Conservation (phyloP, 2,113 vertebrate genomes). For the Ascaphus truei region DNA sequence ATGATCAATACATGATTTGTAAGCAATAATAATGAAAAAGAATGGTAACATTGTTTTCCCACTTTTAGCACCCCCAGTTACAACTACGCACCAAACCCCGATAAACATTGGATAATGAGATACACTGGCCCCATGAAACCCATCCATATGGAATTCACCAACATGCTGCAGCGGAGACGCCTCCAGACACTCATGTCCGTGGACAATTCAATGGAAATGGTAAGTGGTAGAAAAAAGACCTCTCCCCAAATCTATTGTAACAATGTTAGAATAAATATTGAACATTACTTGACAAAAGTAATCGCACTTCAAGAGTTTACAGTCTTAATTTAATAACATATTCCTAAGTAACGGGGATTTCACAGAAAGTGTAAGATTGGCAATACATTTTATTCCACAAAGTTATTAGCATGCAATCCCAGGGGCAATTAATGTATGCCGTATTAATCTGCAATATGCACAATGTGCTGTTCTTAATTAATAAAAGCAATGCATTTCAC, state of each 20-base stretch:
- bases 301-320: too few species aligned
- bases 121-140: slow-evolving; percentile 97
- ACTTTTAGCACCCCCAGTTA: slow-evolving; percentile 87
- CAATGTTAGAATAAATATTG: too few species aligned
- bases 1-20: too few species aligned
- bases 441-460: neutral
- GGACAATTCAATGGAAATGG: slow-evolving; percentile 91
- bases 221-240: slow-evolving; percentile 50
- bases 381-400: neutral
- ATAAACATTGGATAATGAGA: slow-evolving; percentile 98
- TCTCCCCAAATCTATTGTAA: too few species aligned
- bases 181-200: slow-evolving; percentile 93
- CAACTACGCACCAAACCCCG: slow-evolving; percentile 90
- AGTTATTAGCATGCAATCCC: neutral
- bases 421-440: neutral
- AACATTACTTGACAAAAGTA: too few species aligned
- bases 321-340: too few species aligned
- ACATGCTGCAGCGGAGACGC: slow-evolving; percentile 89
- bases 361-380: neutral
- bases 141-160: slow-evolving; percentile 97
- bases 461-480: slow-evolving; percentile 10
- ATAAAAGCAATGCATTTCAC: neutral
- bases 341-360: too few species aligned
- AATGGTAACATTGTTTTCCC: too few species aligned
- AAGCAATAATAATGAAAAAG: too few species aligned